Evolutionary conservation across 2,888 invertebrate genomes (phyloP).

Genomic region (Leptopilina myrica): DNA sequence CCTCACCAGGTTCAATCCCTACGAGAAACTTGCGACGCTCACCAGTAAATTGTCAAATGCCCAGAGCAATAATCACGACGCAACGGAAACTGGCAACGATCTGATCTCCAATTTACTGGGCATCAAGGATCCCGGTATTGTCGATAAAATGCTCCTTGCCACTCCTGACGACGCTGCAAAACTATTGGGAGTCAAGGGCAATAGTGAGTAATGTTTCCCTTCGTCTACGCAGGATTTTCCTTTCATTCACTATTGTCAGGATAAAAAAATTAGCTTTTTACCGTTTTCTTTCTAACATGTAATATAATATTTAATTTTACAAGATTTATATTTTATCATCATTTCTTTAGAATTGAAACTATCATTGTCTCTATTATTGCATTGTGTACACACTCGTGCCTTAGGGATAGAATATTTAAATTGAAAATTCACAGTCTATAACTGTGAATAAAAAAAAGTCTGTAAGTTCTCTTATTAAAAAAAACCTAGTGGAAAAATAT

Average conservation of each 20-base stretch:
- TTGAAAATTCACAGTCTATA: constrained; percentile 32
- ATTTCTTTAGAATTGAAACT: neutral
- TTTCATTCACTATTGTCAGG: neutral
- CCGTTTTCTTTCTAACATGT: neutral
- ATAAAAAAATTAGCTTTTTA: constrained; percentile 20
- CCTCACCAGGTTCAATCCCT: constrained; percentile 68
- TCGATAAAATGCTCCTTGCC: constrained; percentile 89
- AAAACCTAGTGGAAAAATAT: neutral
- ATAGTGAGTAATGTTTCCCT: constrained; percentile 67
- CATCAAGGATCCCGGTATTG: constrained; percentile 89
- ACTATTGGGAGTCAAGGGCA: constrained; percentile 88
- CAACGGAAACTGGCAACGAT: constrained; percentile 79
- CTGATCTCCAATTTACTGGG: constrained; percentile 93
- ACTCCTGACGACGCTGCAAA: constrained; percentile 92
- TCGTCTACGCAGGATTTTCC: too few relatives aligned
- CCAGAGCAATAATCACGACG: constrained; percentile 76
- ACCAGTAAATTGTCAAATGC: constrained; percentile 72
- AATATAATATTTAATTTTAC: neutral
- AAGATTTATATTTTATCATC: neutral
- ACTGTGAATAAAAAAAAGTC: constrained; percentile 27
- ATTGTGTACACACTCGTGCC: constrained; percentile 38
- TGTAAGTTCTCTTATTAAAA: constrained; percentile 27
- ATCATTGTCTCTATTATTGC: constrained; percentile 21
- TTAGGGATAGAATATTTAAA: constrained; percentile 12
- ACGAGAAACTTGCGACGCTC: constrained; percentile 70